Conservation (phyloP, 1,140 invertebrate species). For the Caerostris darwini region DNA sequence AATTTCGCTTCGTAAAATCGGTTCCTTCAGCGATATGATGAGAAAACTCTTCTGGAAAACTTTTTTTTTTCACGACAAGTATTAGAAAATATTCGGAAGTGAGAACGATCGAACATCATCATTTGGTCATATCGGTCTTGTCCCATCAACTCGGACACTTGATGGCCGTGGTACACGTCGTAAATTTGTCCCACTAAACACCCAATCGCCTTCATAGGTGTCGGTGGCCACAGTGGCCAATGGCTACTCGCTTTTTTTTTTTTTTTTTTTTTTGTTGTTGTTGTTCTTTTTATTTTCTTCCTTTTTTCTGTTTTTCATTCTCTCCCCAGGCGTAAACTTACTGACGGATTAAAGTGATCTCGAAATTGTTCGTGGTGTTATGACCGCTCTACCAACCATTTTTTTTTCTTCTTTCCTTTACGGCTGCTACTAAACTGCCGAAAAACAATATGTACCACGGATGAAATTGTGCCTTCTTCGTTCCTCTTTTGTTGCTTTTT, state of each 20-base stretch:
- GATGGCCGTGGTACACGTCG: constrained; percentile 53
- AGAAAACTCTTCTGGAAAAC: neutral
- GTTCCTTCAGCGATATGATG: neutral
- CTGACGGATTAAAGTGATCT: constrained; percentile 64
- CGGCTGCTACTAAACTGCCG: constrained; percentile 37
- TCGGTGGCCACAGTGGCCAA: constrained; percentile 12
- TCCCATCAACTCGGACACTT: constrained; percentile 47
- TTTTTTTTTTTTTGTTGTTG: neutral
- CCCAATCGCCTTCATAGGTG: constrained; percentile 45
- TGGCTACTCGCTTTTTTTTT: constrained; percentile 26
- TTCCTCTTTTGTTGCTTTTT: constrained; percentile 24
- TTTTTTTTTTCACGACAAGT: neutral
- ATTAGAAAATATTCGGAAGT: constrained; percentile 36
- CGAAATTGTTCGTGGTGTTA: constrained; percentile 62
- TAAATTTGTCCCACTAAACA: constrained; percentile 61
- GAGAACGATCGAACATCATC: constrained; percentile 53
- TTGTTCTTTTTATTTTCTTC: neutral
- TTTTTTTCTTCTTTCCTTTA: neutral
- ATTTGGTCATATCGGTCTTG: constrained; percentile 56
- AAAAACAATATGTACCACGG: constrained; percentile 55
- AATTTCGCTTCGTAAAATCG: constrained; percentile 28
- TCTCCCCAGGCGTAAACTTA: constrained; percentile 32
- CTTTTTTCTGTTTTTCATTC: neutral
- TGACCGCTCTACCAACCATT: constrained; percentile 45
- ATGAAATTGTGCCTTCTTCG: constrained; percentile 43